Evolutionary conservation across 2,888 invertebrate genomes (phyloP).

Genomic region (Drosophila multiciliata): DNA sequence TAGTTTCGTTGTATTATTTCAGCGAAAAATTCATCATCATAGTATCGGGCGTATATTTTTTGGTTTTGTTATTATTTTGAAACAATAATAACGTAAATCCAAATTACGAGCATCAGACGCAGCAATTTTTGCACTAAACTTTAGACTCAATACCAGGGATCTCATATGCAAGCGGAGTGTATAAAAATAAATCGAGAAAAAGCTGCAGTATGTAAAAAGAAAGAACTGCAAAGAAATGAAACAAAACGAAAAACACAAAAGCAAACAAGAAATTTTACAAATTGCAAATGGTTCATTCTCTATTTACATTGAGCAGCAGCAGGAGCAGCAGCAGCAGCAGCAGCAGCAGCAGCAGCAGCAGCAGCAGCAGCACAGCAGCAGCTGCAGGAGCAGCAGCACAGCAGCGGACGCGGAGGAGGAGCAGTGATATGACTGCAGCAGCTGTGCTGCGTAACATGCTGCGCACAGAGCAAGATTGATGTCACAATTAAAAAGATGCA

Average conservation of each 20-base stretch:
- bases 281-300: slow-evolving; percentile 34
- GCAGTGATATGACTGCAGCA: slow-evolving; percentile 17
- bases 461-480: slow-evolving; percentile 40
- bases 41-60: slow-evolving; percentile 52
- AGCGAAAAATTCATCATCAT: slow-evolving; percentile 64
- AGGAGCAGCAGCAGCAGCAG: not conserved
- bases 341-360: no score
- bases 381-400: slow-evolving; percentile 30
- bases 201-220: slow-evolving; percentile 57
- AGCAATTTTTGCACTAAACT: slow-evolving; percentile 37
- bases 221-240: slow-evolving; percentile 12
- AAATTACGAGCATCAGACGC: slow-evolving; percentile 38
- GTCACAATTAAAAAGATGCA: slow-evolving; percentile 30
- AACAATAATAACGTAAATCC: slow-evolving; percentile 49
- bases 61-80: slow-evolving; percentile 57
- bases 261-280: slow-evolving; percentile 44
- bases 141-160: slow-evolving; percentile 29
- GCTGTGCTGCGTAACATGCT: slow-evolving; percentile 53
- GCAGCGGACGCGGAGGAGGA: slow-evolving; percentile 3
- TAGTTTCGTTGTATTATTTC: slow-evolving; percentile 57
- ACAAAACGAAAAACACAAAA: slow-evolving; percentile 33
- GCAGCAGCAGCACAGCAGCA: slow-evolving; percentile 25
- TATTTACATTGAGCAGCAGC: slow-evolving; percentile 4
- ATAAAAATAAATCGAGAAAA: slow-evolving; percentile 34
- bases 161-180: slow-evolving; percentile 33